Conservation (phyloP, 2,888 invertebrate genomes). For the Dioctria rufipes region DNA sequence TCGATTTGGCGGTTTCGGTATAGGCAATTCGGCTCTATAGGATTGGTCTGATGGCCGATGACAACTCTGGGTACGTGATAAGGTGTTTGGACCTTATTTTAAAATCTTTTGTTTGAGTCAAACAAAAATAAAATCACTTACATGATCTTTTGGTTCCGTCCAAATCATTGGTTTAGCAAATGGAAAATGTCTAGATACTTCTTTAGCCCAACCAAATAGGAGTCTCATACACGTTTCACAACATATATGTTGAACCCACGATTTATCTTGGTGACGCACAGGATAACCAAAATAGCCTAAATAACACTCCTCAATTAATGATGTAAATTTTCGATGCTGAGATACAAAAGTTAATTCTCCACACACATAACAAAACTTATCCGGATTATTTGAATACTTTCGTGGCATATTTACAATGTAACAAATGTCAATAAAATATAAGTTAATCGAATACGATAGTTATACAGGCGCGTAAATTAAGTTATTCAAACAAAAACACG, state of each 20-base stretch:
- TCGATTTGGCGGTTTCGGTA: conserved; percentile 21
- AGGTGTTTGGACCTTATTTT: conserved; percentile 16
- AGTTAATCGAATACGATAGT: no score
- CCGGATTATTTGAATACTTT: no score
- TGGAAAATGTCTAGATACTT: not conserved
- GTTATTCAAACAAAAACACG: no score
- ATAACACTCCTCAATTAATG: conserved; percentile 40
- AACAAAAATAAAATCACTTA: conserved; percentile 47
- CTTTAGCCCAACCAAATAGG: conserved; percentile 3
- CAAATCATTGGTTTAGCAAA: conserved; percentile 5
- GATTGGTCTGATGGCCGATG: conserved; percentile 38
- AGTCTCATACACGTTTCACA: conserved; percentile 17
- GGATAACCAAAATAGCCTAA: conserved; percentile 52
- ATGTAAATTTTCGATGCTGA: conserved; percentile 39
- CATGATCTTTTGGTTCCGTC: conserved; percentile 46
- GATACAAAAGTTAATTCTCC: conserved; percentile 49
- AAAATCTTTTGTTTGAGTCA: conserved; percentile 14
- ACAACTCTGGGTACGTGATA: conserved; percentile 30
- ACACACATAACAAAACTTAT: no score
- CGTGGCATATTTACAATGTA: no score
- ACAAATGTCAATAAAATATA: no score
- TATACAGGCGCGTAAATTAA: no score
- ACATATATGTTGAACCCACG: conserved; percentile 33
- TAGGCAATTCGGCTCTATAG: conserved; percentile 37
- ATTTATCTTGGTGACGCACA: conserved; percentile 44